A percentile compares a stretch with the other conserved stretches of the same genome.
Conservation (phyloP, 2,888 invertebrate genomes). For the Diplazon laetatorius region DNA sequence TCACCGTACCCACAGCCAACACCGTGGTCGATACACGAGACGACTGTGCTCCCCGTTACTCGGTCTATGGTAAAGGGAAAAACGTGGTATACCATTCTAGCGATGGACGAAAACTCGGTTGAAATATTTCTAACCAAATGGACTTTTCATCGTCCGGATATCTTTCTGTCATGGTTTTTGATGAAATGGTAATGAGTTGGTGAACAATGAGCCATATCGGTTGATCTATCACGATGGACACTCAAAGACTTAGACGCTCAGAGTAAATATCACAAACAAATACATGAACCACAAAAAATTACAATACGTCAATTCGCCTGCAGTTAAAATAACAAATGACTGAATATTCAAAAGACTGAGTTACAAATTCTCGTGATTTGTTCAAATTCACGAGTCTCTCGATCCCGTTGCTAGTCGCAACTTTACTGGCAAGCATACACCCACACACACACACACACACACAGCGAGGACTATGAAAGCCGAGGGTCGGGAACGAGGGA, state of each 20-base stretch:
- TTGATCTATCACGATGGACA: background rate
- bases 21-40: constrained; percentile 78
- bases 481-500: constrained; percentile 68
- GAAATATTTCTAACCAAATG: background rate
- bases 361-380: constrained; percentile 45
- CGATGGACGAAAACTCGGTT: constrained; percentile 47
- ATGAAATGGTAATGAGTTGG: background rate
- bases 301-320: background rate
- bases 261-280: too few species aligned
- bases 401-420: constrained; percentile 67
- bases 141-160: background rate
- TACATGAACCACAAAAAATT: too few species aligned
- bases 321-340: background rate
- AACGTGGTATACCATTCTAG: constrained; percentile 60
- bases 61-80: constrained; percentile 71
- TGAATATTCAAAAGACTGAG: background rate
- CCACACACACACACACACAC: constrained; percentile 54
- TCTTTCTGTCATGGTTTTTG: too few species aligned
- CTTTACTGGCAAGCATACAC: constrained; percentile 65
- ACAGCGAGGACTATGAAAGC: constrained; percentile 71
- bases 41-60: constrained; percentile 73
- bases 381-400: constrained; percentile 62
- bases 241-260: too few species aligned
- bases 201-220: background rate
- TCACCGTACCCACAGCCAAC: constrained; percentile 76